Conservation (phyloP, 2,888 invertebrate genomes). For the Branchellion lobata region DNA sequence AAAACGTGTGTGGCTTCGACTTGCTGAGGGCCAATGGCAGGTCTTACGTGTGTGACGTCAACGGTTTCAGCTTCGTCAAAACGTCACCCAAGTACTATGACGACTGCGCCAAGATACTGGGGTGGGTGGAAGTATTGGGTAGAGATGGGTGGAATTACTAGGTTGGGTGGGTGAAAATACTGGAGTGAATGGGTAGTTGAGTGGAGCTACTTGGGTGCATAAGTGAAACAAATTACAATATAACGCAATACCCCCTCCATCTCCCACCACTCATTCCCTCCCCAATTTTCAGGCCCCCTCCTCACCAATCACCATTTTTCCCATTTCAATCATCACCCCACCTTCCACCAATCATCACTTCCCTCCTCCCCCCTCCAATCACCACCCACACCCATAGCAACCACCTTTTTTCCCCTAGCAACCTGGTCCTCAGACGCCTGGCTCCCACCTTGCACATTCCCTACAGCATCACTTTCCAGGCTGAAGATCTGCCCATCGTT, state of each 20-base stretch:
- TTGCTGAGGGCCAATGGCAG: constrained; percentile 92
- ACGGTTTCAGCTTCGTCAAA: constrained; percentile 99
- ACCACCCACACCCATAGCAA: constrained; percentile 66
- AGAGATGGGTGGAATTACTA: not conserved
- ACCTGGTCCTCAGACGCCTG: constrained; percentile 91
- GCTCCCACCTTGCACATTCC: constrained; percentile 92
- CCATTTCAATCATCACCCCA: too few species aligned
- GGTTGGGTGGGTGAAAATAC: not conserved
- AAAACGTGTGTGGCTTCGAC: constrained; percentile 99
- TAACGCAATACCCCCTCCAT: too few species aligned
- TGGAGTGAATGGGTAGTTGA: not conserved
- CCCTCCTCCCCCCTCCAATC: too few species aligned
- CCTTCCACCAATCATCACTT: not conserved
- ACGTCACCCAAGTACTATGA: constrained; percentile 99
- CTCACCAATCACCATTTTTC: not conserved
- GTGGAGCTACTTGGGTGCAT: too few species aligned
- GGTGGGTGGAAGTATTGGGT: constrained; percentile 54
- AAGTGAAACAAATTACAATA: too few species aligned
- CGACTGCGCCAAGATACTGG: constrained; percentile 89
- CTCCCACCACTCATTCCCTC: not conserved
- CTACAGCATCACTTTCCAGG: constrained; percentile 74
- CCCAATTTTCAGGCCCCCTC: not conserved
- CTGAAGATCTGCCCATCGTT: constrained; percentile 97
- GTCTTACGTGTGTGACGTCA: constrained; percentile 98
- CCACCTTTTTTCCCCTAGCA: too few species aligned